These are phyloP conservation scores for Orchestia grillus DNA, from an alignment of 1,140 invertebrate species.

Conservation along the genomic window DNA sequence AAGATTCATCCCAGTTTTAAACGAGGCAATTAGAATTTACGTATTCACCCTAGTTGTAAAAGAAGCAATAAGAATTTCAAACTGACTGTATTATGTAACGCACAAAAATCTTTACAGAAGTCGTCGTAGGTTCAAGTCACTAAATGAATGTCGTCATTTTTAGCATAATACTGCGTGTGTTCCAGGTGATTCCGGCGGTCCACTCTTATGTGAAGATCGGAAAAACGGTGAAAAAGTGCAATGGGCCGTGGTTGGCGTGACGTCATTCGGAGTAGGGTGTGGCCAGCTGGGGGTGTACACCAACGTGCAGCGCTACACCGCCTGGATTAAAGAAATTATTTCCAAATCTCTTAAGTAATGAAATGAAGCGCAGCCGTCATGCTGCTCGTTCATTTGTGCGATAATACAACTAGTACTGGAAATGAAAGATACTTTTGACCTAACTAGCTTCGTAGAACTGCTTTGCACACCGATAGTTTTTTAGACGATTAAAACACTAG, in stretches of 20 bases:
- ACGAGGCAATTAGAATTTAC: too few relatives aligned
- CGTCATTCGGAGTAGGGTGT: conserved; percentile 35
- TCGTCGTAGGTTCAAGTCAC: too few relatives aligned
- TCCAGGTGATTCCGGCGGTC: conserved; percentile 30
- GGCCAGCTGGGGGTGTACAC: conserved; percentile 10
- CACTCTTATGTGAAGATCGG: conserved; percentile 1
- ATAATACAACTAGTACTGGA: too few relatives aligned
- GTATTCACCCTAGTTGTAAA: too few relatives aligned
- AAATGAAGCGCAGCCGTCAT: not conserved
- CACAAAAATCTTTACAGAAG: too few relatives aligned
- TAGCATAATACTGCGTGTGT: not conserved
- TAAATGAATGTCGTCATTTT: too few relatives aligned
- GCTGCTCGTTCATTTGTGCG: too few relatives aligned
- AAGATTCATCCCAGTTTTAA: too few relatives aligned
- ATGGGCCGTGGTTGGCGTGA: conserved; percentile 6
- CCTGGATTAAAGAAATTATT: not conserved
- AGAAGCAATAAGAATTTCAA: too few relatives aligned
- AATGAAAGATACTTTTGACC: too few relatives aligned
- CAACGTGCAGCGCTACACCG: conserved; percentile 3
- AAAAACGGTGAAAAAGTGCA: not conserved
- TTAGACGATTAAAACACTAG: not conserved
- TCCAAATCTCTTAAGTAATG: not conserved
- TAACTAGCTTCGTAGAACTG: too few relatives aligned
- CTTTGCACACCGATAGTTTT: not conserved
- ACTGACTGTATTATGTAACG: too few relatives aligned